Conservation (phyloP, 2,888 invertebrate species). For the Morinoia aosen region DNA sequence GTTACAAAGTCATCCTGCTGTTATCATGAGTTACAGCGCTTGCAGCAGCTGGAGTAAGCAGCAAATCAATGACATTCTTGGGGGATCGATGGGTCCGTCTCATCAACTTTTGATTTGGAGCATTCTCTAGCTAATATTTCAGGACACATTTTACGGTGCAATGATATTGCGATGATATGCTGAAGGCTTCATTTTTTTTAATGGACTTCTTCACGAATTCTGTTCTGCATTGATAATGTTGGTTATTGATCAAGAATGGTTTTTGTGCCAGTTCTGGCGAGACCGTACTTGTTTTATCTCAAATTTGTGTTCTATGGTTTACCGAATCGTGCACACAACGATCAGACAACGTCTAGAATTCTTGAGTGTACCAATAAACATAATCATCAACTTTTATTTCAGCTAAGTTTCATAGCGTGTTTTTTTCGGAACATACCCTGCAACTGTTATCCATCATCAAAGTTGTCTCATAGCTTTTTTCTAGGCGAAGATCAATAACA, state of each 20-base stretch:
- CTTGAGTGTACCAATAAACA: neutral
- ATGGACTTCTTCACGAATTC: neutral
- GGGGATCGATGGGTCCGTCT: no score
- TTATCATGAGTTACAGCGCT: no score
- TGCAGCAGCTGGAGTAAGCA: no score
- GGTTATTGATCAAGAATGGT: neutral
- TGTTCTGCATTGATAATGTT: neutral
- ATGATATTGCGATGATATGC: no score
- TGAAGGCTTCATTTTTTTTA: no score
- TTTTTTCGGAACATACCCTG: neutral
- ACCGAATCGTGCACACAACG: neutral
- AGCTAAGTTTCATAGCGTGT: neutral
- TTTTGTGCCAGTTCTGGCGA: neutral
- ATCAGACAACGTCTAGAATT: neutral
- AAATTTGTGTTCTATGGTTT: neutral
- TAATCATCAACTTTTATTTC: neutral
- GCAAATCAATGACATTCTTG: no score
- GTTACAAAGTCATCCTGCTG: no score
- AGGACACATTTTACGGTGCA: no score
- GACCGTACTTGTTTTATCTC: neutral
- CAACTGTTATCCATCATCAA: neutral
- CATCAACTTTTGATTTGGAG: no score
- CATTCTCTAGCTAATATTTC: no score
- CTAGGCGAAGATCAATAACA: no score
- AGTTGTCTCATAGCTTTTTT: no score